Conservation (phyloP, 2,113 vertebrate species). For the Microcebus griseorufus region DNA sequence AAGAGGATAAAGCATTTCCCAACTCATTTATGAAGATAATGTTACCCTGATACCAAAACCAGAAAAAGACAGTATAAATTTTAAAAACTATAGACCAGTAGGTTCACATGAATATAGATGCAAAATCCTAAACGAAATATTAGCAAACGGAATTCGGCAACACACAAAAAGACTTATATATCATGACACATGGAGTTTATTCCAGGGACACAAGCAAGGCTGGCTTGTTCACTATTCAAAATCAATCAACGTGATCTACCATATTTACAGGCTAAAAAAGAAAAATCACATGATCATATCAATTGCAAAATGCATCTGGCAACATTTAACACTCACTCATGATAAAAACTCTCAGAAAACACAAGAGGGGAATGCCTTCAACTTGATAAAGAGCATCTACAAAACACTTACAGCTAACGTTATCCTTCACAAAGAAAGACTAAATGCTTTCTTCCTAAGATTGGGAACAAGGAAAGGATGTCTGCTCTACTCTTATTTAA, state of each 20-base stretch:
- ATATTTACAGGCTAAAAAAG: not conserved
- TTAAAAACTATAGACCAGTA: not conserved
- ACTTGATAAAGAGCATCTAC: not conserved
- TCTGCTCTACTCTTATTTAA: not conserved
- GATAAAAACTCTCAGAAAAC: not conserved
- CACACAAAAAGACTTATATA: not conserved
- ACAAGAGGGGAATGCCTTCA: not conserved
- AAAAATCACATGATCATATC: not conserved
- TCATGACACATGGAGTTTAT: not conserved
- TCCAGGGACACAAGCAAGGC: not conserved
- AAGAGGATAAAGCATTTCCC: not conserved
- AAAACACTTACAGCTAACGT: not conserved
- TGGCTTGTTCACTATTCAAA: not conserved
- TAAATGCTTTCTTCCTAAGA: not conserved
- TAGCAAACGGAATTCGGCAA: not conserved
- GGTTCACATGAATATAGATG: not conserved
- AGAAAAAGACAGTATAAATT: not conserved
- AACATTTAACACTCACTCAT: not conserved
- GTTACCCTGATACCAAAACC: not conserved
- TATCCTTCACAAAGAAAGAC: not conserved
- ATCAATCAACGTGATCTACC: not conserved
- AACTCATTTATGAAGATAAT: not conserved
- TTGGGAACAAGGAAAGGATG: not conserved
- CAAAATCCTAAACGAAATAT: not conserved
- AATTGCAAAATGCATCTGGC: not conserved